These are phyloP conservation scores for Champsocephalus gunnari DNA, from an alignment of 2,797 vertebrate species.

Conservation along the genomic window DNA sequence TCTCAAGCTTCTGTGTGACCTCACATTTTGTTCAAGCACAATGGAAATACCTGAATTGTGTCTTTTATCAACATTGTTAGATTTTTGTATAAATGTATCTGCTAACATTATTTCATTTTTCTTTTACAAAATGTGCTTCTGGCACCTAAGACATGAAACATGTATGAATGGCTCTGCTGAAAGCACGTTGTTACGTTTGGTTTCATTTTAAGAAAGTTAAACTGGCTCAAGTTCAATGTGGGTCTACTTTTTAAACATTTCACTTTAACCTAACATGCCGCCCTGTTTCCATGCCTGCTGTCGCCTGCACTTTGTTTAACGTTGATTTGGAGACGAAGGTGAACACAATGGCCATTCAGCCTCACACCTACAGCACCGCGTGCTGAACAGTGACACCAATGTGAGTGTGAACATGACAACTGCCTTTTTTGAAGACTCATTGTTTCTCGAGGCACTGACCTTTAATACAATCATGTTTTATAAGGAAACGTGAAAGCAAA, in stretches of 20 bases:
- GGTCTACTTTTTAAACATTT: neutral
- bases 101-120: neutral
- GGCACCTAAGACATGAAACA: neutral
- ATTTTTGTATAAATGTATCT: neutral
- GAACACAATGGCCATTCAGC: neutral
- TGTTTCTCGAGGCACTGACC: neutral
- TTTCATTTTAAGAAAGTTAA: neutral
- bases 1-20: neutral
- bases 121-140: neutral
- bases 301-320: no score
- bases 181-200: neutral
- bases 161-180: neutral
- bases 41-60: neutral
- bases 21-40: no score
- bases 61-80: neutral
- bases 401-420: neutral
- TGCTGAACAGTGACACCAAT: conserved; percentile 31
- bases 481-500: conserved; percentile 15
- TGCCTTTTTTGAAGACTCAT: neutral
- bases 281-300: no score
- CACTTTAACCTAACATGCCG: neutral
- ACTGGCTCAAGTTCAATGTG: neutral
- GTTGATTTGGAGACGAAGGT: neutral
- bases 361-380: neutral
- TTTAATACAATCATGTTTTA: neutral